These are phyloP conservation scores for Kradibia gibbosae DNA, from an alignment of 1,140 invertebrate genomes.

Conservation along the genomic window DNA sequence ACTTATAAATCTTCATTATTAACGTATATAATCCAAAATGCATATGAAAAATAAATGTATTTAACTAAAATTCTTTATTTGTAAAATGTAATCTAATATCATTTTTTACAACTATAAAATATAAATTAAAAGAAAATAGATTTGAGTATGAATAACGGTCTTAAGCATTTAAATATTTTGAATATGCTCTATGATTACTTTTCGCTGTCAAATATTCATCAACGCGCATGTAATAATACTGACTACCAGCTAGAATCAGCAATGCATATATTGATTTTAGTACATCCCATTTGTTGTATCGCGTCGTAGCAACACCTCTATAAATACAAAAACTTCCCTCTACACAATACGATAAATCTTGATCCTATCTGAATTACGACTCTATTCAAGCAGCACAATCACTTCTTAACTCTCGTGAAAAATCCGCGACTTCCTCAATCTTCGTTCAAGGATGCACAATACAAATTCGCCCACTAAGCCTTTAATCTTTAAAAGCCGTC, in stretches of 20 bases:
- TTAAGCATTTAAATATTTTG: too few relatives aligned
- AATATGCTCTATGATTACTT: too few relatives aligned
- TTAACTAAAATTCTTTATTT: too few relatives aligned
- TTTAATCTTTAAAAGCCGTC: conserved; percentile 16
- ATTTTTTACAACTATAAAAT: too few relatives aligned
- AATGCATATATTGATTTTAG: not conserved
- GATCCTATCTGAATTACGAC: conserved; percentile 26
- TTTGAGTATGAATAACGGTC: too few relatives aligned
- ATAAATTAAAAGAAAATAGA: too few relatives aligned
- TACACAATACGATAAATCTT: not conserved
- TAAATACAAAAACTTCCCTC: not conserved
- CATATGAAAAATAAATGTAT: too few relatives aligned
- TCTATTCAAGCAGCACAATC: conserved; percentile 11
- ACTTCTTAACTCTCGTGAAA: not conserved
- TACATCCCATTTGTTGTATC: not conserved
- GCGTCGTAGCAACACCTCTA: not conserved
- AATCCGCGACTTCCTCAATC: not conserved
- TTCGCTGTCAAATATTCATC: too few relatives aligned
- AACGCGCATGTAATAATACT: not conserved
- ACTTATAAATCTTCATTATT: not conserved
- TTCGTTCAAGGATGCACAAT: not conserved
- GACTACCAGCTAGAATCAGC: not conserved
- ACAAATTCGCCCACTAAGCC: not conserved
- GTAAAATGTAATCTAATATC: too few relatives aligned
- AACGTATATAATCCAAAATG: too few relatives aligned